These are phyloP conservation scores for Rhea pennata DNA, from an alignment of 2,113 vertebrate genomes.

Conservation along the genomic window DNA sequence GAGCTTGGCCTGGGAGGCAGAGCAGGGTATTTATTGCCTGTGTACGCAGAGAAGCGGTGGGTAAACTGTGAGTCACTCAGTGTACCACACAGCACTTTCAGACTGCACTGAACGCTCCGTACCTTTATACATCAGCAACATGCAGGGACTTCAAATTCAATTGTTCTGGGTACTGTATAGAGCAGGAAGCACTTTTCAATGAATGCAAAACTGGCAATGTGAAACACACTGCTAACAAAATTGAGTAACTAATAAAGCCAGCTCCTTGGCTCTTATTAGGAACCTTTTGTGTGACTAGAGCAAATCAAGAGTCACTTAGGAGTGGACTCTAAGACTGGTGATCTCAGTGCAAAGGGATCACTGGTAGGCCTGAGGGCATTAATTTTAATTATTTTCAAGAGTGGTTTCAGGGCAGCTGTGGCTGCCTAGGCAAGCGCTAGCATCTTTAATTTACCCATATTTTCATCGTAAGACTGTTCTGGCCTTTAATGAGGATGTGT, in stretches of 20 bases:
- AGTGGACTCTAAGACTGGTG: neutral
- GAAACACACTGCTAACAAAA: neutral
- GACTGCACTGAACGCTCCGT: neutral
- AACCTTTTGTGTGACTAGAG: neutral
- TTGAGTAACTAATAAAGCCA: neutral
- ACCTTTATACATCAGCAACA: neutral
- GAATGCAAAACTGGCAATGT: neutral
- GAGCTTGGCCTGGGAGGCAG: neutral
- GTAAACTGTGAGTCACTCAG: neutral
- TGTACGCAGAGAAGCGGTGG: neutral
- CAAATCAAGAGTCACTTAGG: neutral
- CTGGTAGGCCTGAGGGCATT: neutral
- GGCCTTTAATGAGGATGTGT: neutral
- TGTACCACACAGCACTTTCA: rapidly evolving
- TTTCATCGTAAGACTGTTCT: neutral
- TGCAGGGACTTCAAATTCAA: neutral
- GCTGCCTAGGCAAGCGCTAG: neutral
- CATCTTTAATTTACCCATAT: conserved; percentile 12
- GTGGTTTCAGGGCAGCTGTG: neutral
- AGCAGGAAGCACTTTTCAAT: neutral
- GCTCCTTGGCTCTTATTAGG: conserved; percentile 1
- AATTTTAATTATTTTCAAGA: conserved; percentile 25
- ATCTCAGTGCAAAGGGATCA: neutral
- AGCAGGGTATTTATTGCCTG: neutral
- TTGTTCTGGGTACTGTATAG: neutral